These are phyloP conservation scores for Hyphantria cunea DNA, from an alignment of 1,140 invertebrate genomes.

Conservation along the genomic window DNA sequence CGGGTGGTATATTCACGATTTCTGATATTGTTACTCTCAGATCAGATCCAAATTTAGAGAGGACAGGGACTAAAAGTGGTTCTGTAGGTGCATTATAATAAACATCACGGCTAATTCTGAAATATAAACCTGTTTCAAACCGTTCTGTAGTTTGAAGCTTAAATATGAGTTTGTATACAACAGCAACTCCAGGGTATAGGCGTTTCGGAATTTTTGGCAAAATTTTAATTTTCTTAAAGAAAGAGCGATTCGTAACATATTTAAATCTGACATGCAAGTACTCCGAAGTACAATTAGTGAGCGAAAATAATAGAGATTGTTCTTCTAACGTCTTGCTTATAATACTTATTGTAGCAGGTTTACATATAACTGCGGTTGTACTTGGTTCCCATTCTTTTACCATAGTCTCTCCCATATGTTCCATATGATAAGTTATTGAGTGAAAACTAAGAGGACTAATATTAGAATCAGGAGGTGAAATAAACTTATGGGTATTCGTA, in stretches of 20 bases:
- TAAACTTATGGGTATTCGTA: slow-evolving; percentile 53
- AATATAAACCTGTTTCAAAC: slow-evolving; percentile 45
- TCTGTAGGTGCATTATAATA: slow-evolving; percentile 34
- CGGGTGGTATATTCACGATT: slow-evolving; percentile 48
- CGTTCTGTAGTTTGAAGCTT: slow-evolving; percentile 41
- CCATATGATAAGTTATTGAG: slow-evolving; percentile 2
- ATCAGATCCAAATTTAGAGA: slow-evolving; percentile 30
- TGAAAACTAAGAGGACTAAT: slow-evolving; percentile 33
- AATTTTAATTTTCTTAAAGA: slow-evolving; percentile 47
- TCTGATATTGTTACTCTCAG: slow-evolving; percentile 43
- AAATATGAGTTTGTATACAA: slow-evolving; percentile 48
- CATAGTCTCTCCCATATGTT: slow-evolving; percentile 11
- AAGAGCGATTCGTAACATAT: slow-evolving; percentile 39
- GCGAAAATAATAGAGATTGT: slow-evolving; percentile 51
- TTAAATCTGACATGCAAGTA: slow-evolving; percentile 47
- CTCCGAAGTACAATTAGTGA: slow-evolving; percentile 50
- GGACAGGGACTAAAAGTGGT: slow-evolving; percentile 47
- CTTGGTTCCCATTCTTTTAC: slow-evolving; percentile 31
- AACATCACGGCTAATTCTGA: slow-evolving; percentile 52
- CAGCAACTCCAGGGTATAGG: slow-evolving; percentile 55
- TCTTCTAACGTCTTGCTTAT: slow-evolving; percentile 32
- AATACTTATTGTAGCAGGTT: slow-evolving; percentile 47
- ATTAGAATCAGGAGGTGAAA: slow-evolving; percentile 45
- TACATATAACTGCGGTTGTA: slow-evolving; percentile 39
- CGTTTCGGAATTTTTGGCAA: slow-evolving; percentile 43